Base-by-base conservation (phyloP, 2,888 invertebrate species). In the Saturnia pavonia region DNA sequence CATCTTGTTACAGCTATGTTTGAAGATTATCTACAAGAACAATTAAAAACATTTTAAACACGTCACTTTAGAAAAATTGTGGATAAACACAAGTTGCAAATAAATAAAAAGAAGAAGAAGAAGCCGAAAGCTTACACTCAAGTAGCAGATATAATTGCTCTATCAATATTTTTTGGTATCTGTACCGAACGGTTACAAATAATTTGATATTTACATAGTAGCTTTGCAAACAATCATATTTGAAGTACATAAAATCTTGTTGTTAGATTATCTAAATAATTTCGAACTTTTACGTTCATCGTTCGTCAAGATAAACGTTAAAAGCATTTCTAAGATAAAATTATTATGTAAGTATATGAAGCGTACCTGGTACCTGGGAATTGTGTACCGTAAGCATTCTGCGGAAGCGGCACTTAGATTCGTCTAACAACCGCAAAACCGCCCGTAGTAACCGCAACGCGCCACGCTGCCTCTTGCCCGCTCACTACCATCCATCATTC, bases 401-500 rank as follows among this genome's bases (percentile, higher is more conserved):
- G 76, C 74, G 80, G 80, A 78, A 78, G 74, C 77, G 77, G 82
- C 82, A 82, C 83, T 82, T 79, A 85, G 82, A 86, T 85, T 84
- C 83, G 80, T 83, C 84, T 83, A 85, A 82, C 83, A 82, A 75
- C 82, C 83, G 76, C 84, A 81, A 73, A 76, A 74, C 79, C 77
- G 73, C 78, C 75, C 78, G 74, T 74, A 75, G 73, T 81, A 75
- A 74, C 77, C 79, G 76, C 81, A 78, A 77, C 78, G 78, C 82
- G 57, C 57, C 57, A 14, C 57, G 27, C 57, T 27, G 57, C 16
- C 54, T 19, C 54, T 9, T 54, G 57, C 57, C 27, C 72, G 74
- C 80, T 75, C 75, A 73, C 75, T 74, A 78, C 85, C 77, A 89
- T 89, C 87, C 86, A 87, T 89, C 89, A 88, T 84, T 78, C 86